Evolutionary conservation across 2,797 vertebrate species (phyloP), one percentile per base, ranked within the genome.

Genomic region (Chaunax sp.): DNA sequence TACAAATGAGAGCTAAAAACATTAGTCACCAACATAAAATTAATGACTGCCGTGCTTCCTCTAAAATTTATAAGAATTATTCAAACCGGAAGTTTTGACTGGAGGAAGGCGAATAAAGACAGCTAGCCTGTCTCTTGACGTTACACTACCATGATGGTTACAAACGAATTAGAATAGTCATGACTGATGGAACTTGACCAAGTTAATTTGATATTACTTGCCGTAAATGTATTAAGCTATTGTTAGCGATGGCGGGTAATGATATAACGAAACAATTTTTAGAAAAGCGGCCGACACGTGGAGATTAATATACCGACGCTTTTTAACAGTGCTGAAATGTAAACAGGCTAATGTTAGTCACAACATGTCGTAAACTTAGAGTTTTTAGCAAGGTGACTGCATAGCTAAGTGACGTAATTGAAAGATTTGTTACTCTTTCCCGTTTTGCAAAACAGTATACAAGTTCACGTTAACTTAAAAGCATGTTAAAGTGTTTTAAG

Each of bases 271-370:
- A 4, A 37, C 4, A 28, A 2, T 7, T 33, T 43, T 26, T 0
- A 43, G 0, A 13, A 26, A 52, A 15, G 15, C 1, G 3, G 22
- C 19, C 1, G 22, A 30, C 72, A 69, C 51, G 54, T 70, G 61
- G 51, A 54, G 9, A 37, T 13, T 14, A 9, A 53, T 19, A 61
- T 1, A 44, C n/a, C 44, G 8, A 11, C 28, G 8, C 12, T 35
- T 75, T 46, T 8, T 2, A 40, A 41, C 18, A 13, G 15, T 20
- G 45, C 45, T 54, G 23, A 22, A 18, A 52, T 35, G n/a, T 72
- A 57, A 85, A 63, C 64, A 62, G 28, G 77, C 70, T 74, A 59
- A 63, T 49, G 23, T 28, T 38, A 71, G 50, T 49, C 49, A 15
- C 10, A n/a, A n/a, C 18, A 35, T 1, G 7, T 28, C 19, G 5